Evolutionary conservation across 2,888 invertebrate genomes (phyloP), one percentile per base, ranked within the genome.

Genomic region (Chamaedrilus cognettii): DNA sequence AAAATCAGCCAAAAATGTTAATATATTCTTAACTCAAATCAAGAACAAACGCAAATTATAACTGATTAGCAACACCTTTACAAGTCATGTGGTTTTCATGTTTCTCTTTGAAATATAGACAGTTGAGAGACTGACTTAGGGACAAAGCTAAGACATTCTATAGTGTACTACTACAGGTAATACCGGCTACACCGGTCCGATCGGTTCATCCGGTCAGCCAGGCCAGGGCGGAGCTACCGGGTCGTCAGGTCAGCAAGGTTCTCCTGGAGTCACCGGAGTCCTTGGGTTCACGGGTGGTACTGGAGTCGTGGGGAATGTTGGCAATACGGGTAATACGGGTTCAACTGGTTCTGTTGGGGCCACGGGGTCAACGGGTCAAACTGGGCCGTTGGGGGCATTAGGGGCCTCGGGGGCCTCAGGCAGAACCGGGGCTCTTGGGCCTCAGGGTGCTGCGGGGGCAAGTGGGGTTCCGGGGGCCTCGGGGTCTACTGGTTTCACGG

Each of bases 371-470:
- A n/a, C n/a, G n/a, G n/a, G n/a, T 90, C 1, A 85, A 86, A n/a
- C 84, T 86, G 0, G 92, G 92, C 0, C 61, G 15, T 5, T 65
- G 28, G 70, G 70, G 15, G 42, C 57, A 23, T 32, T 61, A 34
- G 70, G 69, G 28, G 28, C 50, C 32, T 11, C 51, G 23, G 67
- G 69, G 42, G 26, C 26, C 35, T 28, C n/a, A 58, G 71, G 71
- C 15, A 26, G 64, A 33, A 26, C 32, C 15, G 71, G 71, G 42
- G 64, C 58, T 49, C 33, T 50, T 4, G 65, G 65, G 5, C 42
- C 30, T 15, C 19, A 31, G 34, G 67, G 59, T 52, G 26, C 5
- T 52, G 15, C 28, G 26, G 55, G 55, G 11, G 19, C 19, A 19
- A 42, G 11, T 42, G 71, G 32, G 55, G n/a, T 11, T 28, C 32